phyloP scores from a whole-genome alignment of 2,888 invertebrate genomes.

The Eurois occulta region DNA sequence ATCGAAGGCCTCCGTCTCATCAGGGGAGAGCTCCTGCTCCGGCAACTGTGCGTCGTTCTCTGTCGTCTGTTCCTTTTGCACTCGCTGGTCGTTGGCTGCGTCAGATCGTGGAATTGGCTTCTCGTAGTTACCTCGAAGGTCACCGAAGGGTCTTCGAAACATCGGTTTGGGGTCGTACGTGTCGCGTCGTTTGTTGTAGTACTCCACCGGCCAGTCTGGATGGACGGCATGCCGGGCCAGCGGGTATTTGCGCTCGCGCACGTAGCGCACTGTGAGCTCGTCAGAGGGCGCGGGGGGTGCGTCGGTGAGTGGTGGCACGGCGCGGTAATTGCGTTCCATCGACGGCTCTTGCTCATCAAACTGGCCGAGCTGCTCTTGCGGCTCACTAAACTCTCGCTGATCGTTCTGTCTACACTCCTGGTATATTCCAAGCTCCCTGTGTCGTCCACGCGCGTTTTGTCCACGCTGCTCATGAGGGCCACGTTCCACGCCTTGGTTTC shows the following conservation, averaged over 20 bases:
- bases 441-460: not conserved
- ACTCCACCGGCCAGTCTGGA: no score
- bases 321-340: not conserved
- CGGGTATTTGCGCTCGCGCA: not conserved
- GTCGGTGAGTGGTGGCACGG: not conserved
- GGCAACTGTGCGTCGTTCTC: not conserved
- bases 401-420: not conserved
- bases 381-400: not conserved
- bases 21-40: constrained; percentile 1
- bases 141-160: not conserved
- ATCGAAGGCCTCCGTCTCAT: constrained; percentile 23
- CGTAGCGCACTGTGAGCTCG: not conserved
- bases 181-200: not conserved
- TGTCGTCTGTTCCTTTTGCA: not conserved
- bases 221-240: not conserved
- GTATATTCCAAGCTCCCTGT: not conserved
- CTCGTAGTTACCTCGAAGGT: not conserved
- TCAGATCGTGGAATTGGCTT: not conserved
- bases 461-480: not conserved
- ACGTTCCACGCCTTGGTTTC: not conserved
- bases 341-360: not conserved
- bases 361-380: constrained; percentile 1
- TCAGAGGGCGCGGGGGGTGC: not conserved
- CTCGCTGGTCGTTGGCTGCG: not conserved
- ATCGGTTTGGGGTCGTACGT: not conserved